Conservation (phyloP, 1,140 invertebrate species). For the Colletes gigas region DNA sequence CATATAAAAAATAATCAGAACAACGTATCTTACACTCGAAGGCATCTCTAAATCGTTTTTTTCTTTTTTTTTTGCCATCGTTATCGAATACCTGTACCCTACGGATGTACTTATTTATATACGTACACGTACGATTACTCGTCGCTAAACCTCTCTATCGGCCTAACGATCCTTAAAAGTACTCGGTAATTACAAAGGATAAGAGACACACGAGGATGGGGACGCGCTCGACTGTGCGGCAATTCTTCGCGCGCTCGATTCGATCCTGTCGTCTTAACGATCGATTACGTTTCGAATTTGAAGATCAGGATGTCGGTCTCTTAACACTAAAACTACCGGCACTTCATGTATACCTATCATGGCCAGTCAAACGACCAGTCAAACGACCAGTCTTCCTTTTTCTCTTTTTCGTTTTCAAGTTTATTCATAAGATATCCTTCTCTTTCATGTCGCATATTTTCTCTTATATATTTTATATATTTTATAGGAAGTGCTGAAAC, state of each 20-base stretch:
- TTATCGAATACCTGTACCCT: slow-evolving; percentile 12
- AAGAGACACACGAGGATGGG: slow-evolving; percentile 22
- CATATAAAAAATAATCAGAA: slow-evolving; percentile 53
- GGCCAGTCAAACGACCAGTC: too few species aligned
- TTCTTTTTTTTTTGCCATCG: not conserved
- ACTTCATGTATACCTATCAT: too few species aligned
- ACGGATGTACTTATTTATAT: slow-evolving; percentile 11
- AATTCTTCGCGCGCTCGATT: not conserved
- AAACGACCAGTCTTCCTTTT: too few species aligned
- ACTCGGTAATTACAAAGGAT: slow-evolving; percentile 28
- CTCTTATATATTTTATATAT: too few species aligned
- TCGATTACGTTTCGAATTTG: not conserved
- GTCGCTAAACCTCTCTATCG: slow-evolving; percentile 1
- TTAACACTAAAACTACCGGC: too few species aligned
- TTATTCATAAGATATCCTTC: too few species aligned
- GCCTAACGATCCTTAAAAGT: slow-evolving; percentile 35
- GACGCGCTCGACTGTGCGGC: not conserved
- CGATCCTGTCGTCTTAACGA: not conserved
- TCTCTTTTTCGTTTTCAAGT: too few species aligned
- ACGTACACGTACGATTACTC: not conserved
- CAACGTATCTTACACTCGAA: slow-evolving; percentile 39
- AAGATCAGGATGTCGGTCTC: too few species aligned
- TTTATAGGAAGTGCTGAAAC: too few species aligned
- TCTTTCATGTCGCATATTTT: too few species aligned
- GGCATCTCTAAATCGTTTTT: slow-evolving; percentile 37